phyloP scores from a whole-genome alignment of 2,888 invertebrate species.

The Erebia aethiops region DNA sequence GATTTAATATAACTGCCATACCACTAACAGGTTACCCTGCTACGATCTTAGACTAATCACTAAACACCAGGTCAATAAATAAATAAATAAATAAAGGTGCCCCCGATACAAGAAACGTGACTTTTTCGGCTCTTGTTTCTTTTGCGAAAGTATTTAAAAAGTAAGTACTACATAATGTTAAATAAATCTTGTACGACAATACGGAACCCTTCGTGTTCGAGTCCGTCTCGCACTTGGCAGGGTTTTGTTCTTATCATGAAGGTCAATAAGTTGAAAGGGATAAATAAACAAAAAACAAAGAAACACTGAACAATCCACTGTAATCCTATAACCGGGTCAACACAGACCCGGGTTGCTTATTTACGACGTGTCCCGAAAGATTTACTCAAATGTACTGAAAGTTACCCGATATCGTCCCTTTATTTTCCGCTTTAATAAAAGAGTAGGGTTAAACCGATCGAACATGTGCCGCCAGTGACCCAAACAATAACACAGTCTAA shows the following conservation, averaged over 20 bases:
- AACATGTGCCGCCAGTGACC: not conserved
- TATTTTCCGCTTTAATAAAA: conserved; percentile 23
- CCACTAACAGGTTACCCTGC: too few relatives aligned
- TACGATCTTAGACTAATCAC: too few relatives aligned
- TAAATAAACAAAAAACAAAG: conserved; percentile 16
- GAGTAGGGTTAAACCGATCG: conserved; percentile 4
- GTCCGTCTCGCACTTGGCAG: too few relatives aligned
- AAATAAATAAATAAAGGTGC: too few relatives aligned
- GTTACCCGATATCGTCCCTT: conserved; percentile 33
- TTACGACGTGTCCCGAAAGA: conserved; percentile 34
- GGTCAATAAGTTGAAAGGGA: conserved; percentile 19
- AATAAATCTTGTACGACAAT: too few relatives aligned
- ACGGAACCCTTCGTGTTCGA: too few relatives aligned
- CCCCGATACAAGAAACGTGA: too few relatives aligned
- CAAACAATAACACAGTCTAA: not conserved
- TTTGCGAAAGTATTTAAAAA: too few relatives aligned
- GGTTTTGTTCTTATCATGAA: not conserved
- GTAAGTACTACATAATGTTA: too few relatives aligned
- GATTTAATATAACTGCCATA: too few relatives aligned
- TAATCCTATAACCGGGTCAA: conserved; percentile 26
- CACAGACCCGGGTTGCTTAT: conserved; percentile 29
- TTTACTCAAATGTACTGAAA: conserved; percentile 36
- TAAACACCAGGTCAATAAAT: too few relatives aligned
- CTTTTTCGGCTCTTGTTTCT: too few relatives aligned
- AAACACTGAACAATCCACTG: conserved; percentile 8